Base-by-base conservation (phyloP, 2,113 vertebrate species). In the Carassius gibelio region DNA sequence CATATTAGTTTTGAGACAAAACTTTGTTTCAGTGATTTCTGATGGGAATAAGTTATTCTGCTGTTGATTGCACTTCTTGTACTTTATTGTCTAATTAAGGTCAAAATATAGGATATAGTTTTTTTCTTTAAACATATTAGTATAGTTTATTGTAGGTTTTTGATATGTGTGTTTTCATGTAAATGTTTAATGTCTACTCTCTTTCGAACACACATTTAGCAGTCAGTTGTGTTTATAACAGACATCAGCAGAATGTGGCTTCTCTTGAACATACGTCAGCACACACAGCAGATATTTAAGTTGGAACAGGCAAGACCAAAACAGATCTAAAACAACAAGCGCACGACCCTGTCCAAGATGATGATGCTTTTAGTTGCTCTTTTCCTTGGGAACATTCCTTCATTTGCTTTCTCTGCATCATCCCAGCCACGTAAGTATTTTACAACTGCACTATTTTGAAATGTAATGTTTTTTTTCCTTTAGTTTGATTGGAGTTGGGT, bases 381-480 rank as follows among this genome's bases (percentile, higher is more conserved):
- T 10, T 21, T 26, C 13, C 36, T 85, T 8, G 64, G 82, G 45
- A 79, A 30, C 38, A 42, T 23, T 38, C 59, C 42, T 19, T 84
- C 21, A 13, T 85, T 68, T 34, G n/a, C 45, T 0, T 52, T 83
- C 10, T 38, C 4, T 5, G 5, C 26, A 52, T 61, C 64, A 42
- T 50, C 79, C 4, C 3, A 66, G 3, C 79, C 15, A 2, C n/a
- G 87, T 88, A 23, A 88, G 87, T 77, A 75, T 85, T 1, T 1
- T 38, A 14, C 11, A 42, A 36, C 17, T 45, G 1, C 19, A 5
- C 13, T 17, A 8, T 23, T 62, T 69, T 66, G 3, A 48, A 50
- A 34, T 30, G 2, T 30, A 52, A n/a, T 84, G 0, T 55, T 5
- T 13, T 50, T 36, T 42, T 61, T 26, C 13, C 2, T n/a, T n/a